Percentiles rank a stretch among this genome's conserved stretches.
Evolutionary conservation across 2,797 vertebrate species (phyloP).

Genomic region (Ceryle rudis): DNA sequence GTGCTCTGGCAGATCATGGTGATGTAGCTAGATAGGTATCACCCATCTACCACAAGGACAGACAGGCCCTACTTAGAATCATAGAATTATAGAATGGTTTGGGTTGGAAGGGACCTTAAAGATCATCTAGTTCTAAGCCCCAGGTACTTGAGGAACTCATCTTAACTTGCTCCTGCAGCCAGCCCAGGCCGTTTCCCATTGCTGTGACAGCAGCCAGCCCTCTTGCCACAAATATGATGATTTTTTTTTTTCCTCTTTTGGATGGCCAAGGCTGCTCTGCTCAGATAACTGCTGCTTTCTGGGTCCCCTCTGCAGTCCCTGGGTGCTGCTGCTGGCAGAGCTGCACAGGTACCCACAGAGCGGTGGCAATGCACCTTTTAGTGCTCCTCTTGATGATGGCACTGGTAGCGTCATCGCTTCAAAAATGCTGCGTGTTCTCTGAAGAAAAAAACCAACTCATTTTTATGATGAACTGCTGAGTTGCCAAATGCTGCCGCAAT

Average conservation of each 20-base stretch:
- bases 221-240: background rate
- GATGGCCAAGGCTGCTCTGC: background rate
- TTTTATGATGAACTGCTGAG: no score
- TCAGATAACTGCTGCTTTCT: background rate
- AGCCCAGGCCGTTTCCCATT: background rate
- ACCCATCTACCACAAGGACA: fast-evolving
- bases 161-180: fast-evolving
- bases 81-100: no score
- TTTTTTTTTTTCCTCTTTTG: background rate
- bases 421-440: background rate
- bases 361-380: fast-evolving
- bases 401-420: fast-evolving
- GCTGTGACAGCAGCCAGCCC: background rate
- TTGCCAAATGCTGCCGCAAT: background rate
- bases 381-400: fast-evolving
- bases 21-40: background rate
- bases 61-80: fast-evolving
- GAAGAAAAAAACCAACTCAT: no score
- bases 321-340: no score
- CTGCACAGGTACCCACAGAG: background rate
- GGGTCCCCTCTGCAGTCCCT: background rate
- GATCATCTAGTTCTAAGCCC: no score
- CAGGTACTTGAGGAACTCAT: fast-evolving
- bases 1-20: fast-evolving
- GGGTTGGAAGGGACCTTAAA: no score